phyloP scores from a whole-genome alignment of 2,113 vertebrate genomes.

The Hippolais icterina region DNA sequence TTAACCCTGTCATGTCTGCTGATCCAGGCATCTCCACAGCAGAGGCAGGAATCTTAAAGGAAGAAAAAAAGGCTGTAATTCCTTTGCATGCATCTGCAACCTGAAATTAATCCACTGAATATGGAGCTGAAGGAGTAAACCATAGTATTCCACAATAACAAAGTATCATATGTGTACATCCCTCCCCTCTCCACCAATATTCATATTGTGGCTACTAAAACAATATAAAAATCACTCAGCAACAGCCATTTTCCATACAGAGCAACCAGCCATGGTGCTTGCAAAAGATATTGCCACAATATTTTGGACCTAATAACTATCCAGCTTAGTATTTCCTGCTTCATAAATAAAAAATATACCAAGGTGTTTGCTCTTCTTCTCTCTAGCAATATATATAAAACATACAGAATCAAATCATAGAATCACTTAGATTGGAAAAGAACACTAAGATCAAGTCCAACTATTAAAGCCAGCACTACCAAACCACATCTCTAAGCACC shows the following conservation, averaged over 20 bases:
- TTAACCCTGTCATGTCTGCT: conserved; percentile 87
- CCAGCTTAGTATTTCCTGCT: neutral
- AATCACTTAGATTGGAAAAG: neutral
- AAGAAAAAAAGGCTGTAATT: neutral
- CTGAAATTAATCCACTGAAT: neutral
- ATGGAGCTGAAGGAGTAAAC: neutral
- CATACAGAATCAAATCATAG: accelerated
- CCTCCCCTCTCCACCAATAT: neutral
- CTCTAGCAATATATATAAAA: neutral
- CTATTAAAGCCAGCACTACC: neutral
- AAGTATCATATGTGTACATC: neutral
- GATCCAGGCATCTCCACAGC: conserved; percentile 97
- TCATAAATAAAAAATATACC: neutral
- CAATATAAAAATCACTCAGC: neutral
- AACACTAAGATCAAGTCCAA: neutral
- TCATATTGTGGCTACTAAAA: neutral
- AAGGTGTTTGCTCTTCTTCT: neutral
- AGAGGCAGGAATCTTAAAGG: conserved; percentile 85
- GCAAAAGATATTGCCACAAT: neutral
- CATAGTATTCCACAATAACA: neutral
- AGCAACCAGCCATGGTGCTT: neutral
- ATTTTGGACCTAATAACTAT: neutral
- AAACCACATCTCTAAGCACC: neutral
- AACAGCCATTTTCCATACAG: neutral
- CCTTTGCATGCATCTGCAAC: neutral